Evolutionary conservation across 2,797 vertebrate species (phyloP).

Genomic region (Arnoldichthys spilopterus): DNA sequence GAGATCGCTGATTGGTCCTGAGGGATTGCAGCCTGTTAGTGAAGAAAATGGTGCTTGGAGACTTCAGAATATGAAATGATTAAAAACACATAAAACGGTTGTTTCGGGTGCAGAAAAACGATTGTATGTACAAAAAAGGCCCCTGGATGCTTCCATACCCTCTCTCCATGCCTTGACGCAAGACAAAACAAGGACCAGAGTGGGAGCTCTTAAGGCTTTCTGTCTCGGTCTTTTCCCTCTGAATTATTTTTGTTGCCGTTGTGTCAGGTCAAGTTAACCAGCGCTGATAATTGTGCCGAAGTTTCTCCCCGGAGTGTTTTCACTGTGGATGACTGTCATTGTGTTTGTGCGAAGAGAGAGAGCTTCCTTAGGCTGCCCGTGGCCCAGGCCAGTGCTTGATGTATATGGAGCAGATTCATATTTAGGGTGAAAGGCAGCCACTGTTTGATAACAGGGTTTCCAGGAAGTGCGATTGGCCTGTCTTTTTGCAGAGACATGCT

Average conservation of each 20-base stretch:
- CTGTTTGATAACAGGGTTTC: slow-evolving; percentile 37
- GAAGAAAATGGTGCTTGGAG: slow-evolving; percentile 11
- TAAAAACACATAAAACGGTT: neutral
- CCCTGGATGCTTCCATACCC: neutral
- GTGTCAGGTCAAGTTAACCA: slow-evolving; percentile 57
- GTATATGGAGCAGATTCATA: slow-evolving; percentile 45
- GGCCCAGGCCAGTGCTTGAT: slow-evolving; percentile 46
- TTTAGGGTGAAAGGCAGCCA: slow-evolving; percentile 30
- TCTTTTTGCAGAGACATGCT: slow-evolving; percentile 31
- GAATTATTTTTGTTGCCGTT: slow-evolving; percentile 44
- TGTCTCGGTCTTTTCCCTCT: slow-evolving; percentile 41
- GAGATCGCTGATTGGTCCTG: slow-evolving; percentile 44
- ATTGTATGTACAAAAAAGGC: neutral
- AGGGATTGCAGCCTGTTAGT: slow-evolving; percentile 21
- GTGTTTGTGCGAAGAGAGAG: slow-evolving; percentile 39
- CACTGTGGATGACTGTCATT: slow-evolving; percentile 45
- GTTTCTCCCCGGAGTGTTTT: slow-evolving; percentile 41
- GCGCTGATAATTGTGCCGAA: slow-evolving; percentile 43
- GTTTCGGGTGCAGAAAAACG: neutral
- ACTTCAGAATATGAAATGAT: slow-evolving; percentile 2
- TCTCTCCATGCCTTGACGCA: neutral
- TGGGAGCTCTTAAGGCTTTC: slow-evolving; percentile 25
- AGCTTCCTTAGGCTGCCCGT: slow-evolving; percentile 35
- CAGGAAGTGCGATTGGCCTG: slow-evolving; percentile 25
- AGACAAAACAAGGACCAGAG: slow-evolving; percentile 10